These are phyloP conservation scores for Emydocephalus ijimae DNA, from an alignment of 2,113 vertebrate genomes.

Conservation along the genomic window DNA sequence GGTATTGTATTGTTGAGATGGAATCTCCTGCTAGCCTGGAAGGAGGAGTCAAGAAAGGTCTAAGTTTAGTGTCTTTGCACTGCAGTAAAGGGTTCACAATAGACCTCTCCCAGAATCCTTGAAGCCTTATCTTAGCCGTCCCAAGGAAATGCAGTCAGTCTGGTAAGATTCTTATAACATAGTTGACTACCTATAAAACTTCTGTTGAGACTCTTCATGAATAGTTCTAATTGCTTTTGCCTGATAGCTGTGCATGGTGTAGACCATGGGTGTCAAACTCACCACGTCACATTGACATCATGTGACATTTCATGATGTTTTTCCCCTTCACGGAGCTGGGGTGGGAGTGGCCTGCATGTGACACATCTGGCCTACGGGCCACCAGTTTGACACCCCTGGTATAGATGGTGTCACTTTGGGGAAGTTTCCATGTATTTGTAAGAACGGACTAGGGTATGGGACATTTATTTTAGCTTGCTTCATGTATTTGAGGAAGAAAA, in stretches of 20 bases:
- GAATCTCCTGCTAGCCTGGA: background rate
- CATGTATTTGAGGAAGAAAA: background rate
- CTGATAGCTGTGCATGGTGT: background rate
- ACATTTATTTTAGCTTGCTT: background rate
- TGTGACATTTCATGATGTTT: too few relatives aligned
- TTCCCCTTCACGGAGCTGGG: too few relatives aligned
- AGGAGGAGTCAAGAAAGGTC: background rate
- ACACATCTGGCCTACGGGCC: too few relatives aligned
- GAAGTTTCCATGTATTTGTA: background rate
- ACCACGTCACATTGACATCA: too few relatives aligned
- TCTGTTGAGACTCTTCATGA: background rate
- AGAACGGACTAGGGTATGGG: background rate
- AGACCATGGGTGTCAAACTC: too few relatives aligned
- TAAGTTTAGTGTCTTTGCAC: background rate
- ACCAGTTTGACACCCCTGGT: too few relatives aligned
- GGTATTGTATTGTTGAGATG: background rate
- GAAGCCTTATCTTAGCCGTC: background rate
- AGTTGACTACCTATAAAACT: background rate
- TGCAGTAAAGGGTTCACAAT: background rate
- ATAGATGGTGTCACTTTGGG: background rate
- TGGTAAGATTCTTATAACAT: background rate
- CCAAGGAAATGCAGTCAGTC: background rate
- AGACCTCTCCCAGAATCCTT: background rate
- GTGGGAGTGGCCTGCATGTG: too few relatives aligned
- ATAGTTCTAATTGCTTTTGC: background rate